Evolutionary conservation across 2,113 vertebrate genomes (phyloP).

Genomic region (Ptychochromis oligacanthus): DNA sequence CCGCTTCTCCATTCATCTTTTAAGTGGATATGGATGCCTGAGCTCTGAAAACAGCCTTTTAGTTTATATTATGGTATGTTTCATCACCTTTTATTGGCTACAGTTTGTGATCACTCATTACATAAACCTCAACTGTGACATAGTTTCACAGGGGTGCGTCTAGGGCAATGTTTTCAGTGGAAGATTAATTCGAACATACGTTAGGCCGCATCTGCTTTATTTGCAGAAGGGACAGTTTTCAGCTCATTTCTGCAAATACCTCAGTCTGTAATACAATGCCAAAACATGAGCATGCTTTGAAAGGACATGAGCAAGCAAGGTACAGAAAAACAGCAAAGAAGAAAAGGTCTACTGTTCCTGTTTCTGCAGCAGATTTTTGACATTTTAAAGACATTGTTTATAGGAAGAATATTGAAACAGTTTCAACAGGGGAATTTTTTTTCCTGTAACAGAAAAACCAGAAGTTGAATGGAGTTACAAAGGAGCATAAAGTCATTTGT

Average conservation of each 20-base stretch:
- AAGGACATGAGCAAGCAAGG: not conserved
- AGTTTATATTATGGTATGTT: not conserved
- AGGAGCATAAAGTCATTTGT: no score
- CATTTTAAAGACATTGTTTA: no score
- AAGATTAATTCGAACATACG: not conserved
- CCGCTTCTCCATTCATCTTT: not conserved
- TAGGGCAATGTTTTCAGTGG: accelerated
- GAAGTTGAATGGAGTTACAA: no score
- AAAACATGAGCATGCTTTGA: not conserved
- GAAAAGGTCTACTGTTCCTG: no score
- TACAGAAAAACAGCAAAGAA: not conserved
- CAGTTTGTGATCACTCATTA: not conserved
- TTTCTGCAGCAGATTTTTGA: no score
- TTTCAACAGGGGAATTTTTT: no score
- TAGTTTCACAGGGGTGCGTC: not conserved
- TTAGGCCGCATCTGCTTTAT: not conserved
- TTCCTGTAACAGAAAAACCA: no score
- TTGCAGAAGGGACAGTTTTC: not conserved
- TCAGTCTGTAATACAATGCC: not conserved
- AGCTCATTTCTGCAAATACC: not conserved
- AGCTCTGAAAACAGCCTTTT: not conserved
- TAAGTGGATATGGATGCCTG: not conserved
- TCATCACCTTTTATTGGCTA: not conserved
- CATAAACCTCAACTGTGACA: not conserved
- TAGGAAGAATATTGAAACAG: no score